These are phyloP conservation scores for Pristionchus arcanus DNA, from an alignment of 2,888 invertebrate genomes.

Conservation along the genomic window DNA sequence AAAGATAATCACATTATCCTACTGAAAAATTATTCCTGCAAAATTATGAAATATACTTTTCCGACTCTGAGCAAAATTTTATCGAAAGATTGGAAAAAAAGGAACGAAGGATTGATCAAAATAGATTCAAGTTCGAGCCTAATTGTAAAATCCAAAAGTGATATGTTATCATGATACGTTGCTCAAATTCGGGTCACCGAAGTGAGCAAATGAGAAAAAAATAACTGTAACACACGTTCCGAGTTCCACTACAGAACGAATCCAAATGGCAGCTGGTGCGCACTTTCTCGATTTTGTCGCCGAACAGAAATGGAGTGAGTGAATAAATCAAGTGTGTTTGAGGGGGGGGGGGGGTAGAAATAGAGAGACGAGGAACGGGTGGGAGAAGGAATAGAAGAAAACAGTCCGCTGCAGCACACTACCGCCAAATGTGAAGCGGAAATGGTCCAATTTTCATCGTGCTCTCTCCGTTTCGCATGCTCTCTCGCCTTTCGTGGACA, in stretches of 20 bases:
- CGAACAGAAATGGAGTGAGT: background rate
- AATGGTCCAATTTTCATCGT: background rate
- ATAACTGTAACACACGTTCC: background rate
- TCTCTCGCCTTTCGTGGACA: background rate
- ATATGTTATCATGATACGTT: no score
- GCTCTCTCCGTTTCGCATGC: background rate
- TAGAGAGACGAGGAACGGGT: background rate
- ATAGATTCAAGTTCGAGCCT: no score
- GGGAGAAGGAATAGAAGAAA: background rate
- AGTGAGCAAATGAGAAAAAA: background rate
- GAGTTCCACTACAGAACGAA: background rate
- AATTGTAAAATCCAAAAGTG: no score
- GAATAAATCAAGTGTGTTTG: slow-evolving; percentile 21
- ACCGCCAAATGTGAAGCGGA: slow-evolving; percentile 21
- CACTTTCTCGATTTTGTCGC: background rate
- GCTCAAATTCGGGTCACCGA: background rate
- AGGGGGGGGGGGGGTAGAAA: no score
- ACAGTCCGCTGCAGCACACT: background rate
- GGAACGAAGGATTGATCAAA: no score
- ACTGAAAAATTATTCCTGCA: no score
- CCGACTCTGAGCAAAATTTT: no score
- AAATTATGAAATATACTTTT: no score
- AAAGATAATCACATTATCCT: no score
- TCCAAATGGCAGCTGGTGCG: background rate
- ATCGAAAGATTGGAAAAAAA: no score